These are phyloP conservation scores for Listrodromus nycthemerus DNA, from an alignment of 2,888 invertebrate species.

Conservation along the genomic window DNA sequence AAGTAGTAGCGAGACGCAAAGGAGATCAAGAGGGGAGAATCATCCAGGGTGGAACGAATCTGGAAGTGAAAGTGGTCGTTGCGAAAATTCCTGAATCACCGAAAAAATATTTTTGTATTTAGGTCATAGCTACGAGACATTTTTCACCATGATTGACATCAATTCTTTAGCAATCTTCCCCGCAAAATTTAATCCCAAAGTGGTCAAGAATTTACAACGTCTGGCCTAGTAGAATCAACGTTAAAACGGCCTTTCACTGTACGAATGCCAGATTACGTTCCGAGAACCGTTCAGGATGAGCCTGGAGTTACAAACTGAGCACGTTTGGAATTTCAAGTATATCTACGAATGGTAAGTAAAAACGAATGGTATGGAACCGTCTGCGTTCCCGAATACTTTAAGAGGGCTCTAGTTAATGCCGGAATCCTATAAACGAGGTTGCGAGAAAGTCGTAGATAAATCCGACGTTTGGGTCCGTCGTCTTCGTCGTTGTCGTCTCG, in stretches of 20 bases:
- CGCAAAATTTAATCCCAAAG: neutral
- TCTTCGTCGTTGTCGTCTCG: slow-evolving; percentile 29
- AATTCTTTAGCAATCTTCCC: neutral
- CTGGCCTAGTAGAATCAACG: neutral
- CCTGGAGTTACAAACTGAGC: neutral
- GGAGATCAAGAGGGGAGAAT: slow-evolving; percentile 16
- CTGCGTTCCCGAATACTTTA: slow-evolving; percentile 46
- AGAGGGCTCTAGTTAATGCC: slow-evolving; percentile 10
- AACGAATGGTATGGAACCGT: slow-evolving; percentile 34
- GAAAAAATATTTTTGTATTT: neutral
- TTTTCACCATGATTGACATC: neutral
- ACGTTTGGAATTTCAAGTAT: neutral
- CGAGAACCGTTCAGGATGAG: neutral
- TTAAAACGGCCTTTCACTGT: neutral
- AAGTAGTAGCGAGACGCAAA: slow-evolving; percentile 25
- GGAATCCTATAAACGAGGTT: slow-evolving; percentile 37
- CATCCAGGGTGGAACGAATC: neutral
- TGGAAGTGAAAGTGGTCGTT: neutral
- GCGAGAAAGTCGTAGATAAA: slow-evolving; percentile 1
- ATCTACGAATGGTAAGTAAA: neutral
- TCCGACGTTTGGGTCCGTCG: neutral
- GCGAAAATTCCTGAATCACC: neutral
- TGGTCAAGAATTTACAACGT: neutral
- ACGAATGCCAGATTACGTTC: neutral
- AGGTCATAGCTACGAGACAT: neutral